These are phyloP conservation scores for Donacobius atricapilla DNA, from an alignment of 2,113 vertebrate species.

Conservation along the genomic window DNA sequence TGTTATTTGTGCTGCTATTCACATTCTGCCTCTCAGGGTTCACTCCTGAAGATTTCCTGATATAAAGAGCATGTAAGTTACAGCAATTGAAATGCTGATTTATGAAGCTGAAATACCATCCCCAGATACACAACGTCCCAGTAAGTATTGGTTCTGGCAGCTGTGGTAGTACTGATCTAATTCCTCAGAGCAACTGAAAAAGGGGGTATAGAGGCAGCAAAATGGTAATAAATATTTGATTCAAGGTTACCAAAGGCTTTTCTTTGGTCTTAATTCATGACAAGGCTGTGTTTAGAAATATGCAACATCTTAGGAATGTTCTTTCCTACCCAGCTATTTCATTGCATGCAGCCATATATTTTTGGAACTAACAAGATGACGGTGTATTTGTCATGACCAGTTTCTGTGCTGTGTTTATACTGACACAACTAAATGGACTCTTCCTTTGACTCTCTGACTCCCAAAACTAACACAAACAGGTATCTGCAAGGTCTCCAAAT, in stretches of 20 bases:
- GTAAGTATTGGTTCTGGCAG: neutral
- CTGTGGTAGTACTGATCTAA: neutral
- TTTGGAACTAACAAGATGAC: neutral
- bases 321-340: neutral
- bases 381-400: neutral
- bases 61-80: neutral
- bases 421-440: neutral
- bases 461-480: neutral
- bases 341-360: neutral
- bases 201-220: neutral
- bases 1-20: neutral
- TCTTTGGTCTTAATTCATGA: neutral
- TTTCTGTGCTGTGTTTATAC: neutral
- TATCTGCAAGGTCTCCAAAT: neutral
- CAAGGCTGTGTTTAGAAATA: neutral
- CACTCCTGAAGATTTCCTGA: neutral
- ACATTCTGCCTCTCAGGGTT: neutral
- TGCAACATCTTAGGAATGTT: neutral
- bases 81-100: constrained; percentile 8
- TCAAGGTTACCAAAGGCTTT: neutral
- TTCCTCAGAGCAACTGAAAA: neutral
- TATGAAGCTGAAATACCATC: neutral
- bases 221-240: neutral
- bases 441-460: neutral
- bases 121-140: neutral